Conservation (phyloP, 2,888 invertebrate genomes). For the Cephus nigrinus region DNA sequence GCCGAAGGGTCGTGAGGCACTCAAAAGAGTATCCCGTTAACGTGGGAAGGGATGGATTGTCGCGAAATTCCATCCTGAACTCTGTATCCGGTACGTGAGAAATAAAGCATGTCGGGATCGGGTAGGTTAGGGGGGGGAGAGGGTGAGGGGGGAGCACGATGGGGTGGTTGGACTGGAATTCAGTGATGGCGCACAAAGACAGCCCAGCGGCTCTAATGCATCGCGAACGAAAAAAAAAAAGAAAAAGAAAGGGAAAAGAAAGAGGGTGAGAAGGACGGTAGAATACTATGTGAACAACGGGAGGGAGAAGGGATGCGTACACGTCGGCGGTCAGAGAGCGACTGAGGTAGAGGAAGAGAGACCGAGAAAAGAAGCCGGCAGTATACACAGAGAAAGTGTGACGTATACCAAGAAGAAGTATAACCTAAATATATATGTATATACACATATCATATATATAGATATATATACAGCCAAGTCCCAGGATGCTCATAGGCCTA, state of each 20-base stretch:
- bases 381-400: background rate
- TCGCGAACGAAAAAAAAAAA: constrained; percentile 18
- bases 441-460: too few species aligned
- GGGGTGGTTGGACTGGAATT: constrained; percentile 28
- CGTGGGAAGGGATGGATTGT: background rate
- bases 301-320: background rate
- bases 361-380: constrained; percentile 5
- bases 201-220: constrained; percentile 3
- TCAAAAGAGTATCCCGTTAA: background rate
- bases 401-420: background rate
- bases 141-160: background rate
- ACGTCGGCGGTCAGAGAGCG: background rate
- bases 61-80: background rate
- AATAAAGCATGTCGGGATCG: background rate
- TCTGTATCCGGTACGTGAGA: constrained; percentile 2
- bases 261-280: background rate
- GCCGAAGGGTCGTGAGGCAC: background rate
- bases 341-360: constrained; percentile 5
- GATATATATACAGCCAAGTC: background rate
- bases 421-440: background rate
- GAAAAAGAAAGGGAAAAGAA: constrained; percentile 12
- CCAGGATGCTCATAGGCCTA: background rate
- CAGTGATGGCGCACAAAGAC: constrained; percentile 21
- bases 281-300: background rate
- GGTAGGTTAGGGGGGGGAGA: background rate